Percentiles rank a stretch among this genome's conserved stretches.
phyloP scores from a whole-genome alignment of 2,888 invertebrate genomes.

The Neocrepidodera transversa region DNA sequence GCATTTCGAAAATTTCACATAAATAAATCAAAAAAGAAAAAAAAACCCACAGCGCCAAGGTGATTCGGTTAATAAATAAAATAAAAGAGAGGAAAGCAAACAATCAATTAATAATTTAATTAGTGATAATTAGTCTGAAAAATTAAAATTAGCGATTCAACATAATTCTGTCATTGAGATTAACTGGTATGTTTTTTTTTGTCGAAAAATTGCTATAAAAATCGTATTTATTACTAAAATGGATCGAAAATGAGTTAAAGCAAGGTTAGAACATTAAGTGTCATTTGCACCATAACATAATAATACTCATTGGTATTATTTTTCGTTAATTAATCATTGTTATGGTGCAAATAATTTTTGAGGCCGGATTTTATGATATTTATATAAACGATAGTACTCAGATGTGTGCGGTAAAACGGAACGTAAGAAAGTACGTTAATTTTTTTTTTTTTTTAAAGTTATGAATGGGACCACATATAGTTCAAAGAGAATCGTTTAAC shows the following conservation, averaged over 20 bases:
- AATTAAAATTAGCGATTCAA: slow-evolving; percentile 14
- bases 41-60: slow-evolving; percentile 34
- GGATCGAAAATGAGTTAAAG: slow-evolving; percentile 12
- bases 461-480: background rate
- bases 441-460: slow-evolving; percentile 8
- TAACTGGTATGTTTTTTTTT: background rate
- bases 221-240: slow-evolving; percentile 18
- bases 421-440: slow-evolving; percentile 3
- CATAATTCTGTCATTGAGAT: background rate
- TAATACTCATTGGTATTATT: too few relatives aligned
- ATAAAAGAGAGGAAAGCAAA: slow-evolving; percentile 31
- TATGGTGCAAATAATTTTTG: slow-evolving; percentile 5
- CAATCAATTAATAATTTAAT: slow-evolving; percentile 34
- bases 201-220: slow-evolving; percentile 5
- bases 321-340: too few relatives aligned
- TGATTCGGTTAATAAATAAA: slow-evolving; percentile 38
- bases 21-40: slow-evolving; percentile 27
- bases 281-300: background rate
- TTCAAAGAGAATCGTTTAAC: background rate
- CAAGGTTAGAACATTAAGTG: slow-evolving; percentile 5
- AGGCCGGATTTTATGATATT: slow-evolving; percentile 3
- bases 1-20: slow-evolving; percentile 20
- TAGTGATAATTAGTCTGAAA: slow-evolving; percentile 22
- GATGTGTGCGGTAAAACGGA: slow-evolving; percentile 5
- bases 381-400: slow-evolving; percentile 13